Evolutionary conservation across 2,113 vertebrate genomes (phyloP).

Genomic region (Benthochromis sp.): DNA sequence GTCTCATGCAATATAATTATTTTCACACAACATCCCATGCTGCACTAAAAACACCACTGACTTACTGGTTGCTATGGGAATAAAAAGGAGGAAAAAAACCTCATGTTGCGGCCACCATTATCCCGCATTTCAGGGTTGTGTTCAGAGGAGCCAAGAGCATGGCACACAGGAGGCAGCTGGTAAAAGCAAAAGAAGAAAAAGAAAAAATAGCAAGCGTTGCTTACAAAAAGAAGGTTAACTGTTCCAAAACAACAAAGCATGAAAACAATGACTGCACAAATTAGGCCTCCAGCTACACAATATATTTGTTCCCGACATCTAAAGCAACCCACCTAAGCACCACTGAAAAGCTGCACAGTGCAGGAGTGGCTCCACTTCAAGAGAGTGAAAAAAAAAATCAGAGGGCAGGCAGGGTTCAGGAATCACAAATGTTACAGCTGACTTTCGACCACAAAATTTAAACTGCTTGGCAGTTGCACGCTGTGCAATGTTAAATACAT

Average conservation of each 20-base stretch:
- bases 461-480: neutral
- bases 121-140: neutral
- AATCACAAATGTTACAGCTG: neutral
- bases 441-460: neutral
- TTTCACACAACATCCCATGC: neutral
- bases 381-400: neutral
- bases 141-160: neutral
- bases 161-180: neutral
- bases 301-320: neutral
- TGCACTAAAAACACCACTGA: neutral
- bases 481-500: neutral
- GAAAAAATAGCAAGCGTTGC: neutral
- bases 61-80: neutral
- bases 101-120: neutral
- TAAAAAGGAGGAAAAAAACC: neutral
- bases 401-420: neutral
- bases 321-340: neutral
- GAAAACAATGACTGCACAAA: neutral
- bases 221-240: neutral
- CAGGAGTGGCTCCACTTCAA: neutral
- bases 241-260: neutral
- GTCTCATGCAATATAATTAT: neutral
- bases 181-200: neutral
- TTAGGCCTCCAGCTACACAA: neutral
- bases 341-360: neutral